Evolutionary conservation across 1,140 invertebrate species (phyloP).

Genomic region (Thereuonema tuberculata): DNA sequence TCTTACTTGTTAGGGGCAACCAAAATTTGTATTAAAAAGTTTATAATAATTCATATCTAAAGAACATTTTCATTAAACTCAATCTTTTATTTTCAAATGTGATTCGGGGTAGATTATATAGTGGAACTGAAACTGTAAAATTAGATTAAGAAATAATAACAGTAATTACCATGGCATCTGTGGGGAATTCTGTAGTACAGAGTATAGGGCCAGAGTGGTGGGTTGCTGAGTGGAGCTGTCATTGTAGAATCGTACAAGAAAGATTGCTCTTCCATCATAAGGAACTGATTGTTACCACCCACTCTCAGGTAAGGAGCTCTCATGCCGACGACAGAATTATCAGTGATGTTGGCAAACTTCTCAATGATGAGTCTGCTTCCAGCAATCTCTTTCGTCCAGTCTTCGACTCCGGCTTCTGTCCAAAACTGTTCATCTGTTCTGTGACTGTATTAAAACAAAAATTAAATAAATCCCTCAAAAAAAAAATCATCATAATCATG

Average conservation of each 20-base stretch:
- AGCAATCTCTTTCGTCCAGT: slow-evolving; percentile 94
- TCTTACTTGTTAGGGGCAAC: too few relatives aligned
- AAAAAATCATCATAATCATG: background rate
- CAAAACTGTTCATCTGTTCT: slow-evolving; percentile 87
- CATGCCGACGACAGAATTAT: slow-evolving; percentile 86
- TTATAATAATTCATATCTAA: too few relatives aligned
- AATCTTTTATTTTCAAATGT: too few relatives aligned
- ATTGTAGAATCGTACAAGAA: slow-evolving; percentile 94
- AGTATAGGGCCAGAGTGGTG: slow-evolving; percentile 91
- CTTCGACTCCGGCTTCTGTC: slow-evolving; percentile 81
- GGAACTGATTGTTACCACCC: slow-evolving; percentile 92
- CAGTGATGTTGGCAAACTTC: slow-evolving; percentile 82
- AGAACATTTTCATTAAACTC: too few relatives aligned
- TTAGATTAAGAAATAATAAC: too few relatives aligned
- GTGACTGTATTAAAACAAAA: slow-evolving; percentile 42
- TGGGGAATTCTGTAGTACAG: slow-evolving; percentile 96
- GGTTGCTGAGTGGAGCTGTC: slow-evolving; percentile 78
- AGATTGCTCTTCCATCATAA: slow-evolving; percentile 94
- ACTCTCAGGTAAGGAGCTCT: slow-evolving; percentile 82
- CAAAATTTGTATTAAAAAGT: too few relatives aligned
- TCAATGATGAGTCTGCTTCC: slow-evolving; percentile 85
- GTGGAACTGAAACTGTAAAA: too few relatives aligned
- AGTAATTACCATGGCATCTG: slow-evolving; percentile 86
- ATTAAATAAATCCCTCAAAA: too few relatives aligned
- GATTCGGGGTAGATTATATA: too few relatives aligned